Evolutionary conservation across 2,888 invertebrate species (phyloP).

Genomic region (Amphipoea lucens): DNA sequence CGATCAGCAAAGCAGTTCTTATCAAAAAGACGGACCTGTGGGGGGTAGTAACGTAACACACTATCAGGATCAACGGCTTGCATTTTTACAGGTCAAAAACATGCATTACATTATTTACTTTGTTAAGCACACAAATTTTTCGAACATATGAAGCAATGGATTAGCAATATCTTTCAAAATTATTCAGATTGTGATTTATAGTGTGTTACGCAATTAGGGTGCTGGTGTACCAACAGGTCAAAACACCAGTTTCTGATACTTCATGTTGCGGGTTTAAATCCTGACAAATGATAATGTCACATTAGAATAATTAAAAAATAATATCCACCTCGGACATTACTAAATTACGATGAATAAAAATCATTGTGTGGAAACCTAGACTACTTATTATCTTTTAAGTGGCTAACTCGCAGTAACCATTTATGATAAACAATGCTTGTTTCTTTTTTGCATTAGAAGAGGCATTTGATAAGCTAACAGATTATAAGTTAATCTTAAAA

Average conservation of each 20-base stretch:
- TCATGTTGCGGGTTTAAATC: not conserved
- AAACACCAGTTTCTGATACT: no score
- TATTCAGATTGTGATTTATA: not conserved
- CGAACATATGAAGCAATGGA: no score
- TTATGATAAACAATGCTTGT: not conserved
- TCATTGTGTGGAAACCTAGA: not conserved
- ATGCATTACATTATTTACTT: not conserved
- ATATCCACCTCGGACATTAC: no score
- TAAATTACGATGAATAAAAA: not conserved
- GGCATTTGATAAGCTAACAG: constrained; percentile 1
- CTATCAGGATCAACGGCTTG: not conserved
- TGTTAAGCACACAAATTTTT: no score
- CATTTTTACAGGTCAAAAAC: not conserved
- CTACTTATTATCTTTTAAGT: no score
- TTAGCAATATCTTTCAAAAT: not conserved
- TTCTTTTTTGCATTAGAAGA: no score
- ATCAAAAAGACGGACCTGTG: not conserved
- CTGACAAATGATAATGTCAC: no score
- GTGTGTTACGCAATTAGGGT: not conserved
- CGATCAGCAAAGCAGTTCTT: not conserved
- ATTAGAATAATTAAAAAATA: not conserved
- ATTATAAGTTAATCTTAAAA: not conserved
- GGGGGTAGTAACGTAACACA: not conserved
- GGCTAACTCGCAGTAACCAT: not conserved
- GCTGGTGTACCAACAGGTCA: no score